Evolutionary conservation across 2,888 invertebrate genomes (phyloP).

Genomic region (Drosophila kokeensis): DNA sequence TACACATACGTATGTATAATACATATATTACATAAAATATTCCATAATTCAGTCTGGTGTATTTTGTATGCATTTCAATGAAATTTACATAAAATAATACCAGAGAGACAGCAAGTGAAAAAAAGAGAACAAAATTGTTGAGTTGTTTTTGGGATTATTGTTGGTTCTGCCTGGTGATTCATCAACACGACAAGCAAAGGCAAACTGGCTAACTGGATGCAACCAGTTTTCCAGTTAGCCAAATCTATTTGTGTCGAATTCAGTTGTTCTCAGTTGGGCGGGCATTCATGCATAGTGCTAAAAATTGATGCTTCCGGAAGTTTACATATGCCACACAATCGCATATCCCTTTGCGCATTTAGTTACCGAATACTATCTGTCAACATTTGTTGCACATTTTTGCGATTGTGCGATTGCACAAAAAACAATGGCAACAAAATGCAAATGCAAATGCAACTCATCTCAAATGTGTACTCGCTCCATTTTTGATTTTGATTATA

Average conservation of each 20-base stretch:
- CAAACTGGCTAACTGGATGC: constrained; percentile 10
- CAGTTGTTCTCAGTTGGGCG: constrained; percentile 11
- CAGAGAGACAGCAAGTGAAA: constrained; percentile 17
- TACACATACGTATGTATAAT: background rate
- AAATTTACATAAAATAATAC: constrained; percentile 62
- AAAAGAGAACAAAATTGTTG: constrained; percentile 1
- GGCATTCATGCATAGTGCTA: constrained; percentile 34
- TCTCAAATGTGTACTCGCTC: constrained; percentile 27
- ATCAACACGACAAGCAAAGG: constrained; percentile 24
- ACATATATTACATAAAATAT: constrained; percentile 3
- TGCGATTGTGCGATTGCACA: constrained; percentile 17
- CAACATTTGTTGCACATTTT: constrained; percentile 46
- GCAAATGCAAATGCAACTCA: constrained; percentile 35
- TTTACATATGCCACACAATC: constrained; percentile 36
- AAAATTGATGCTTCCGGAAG: constrained; percentile 46
- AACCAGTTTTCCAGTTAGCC: constrained; percentile 9
- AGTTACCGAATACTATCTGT: constrained; percentile 13
- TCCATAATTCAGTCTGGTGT: constrained; percentile 22
- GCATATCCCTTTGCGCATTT: constrained; percentile 9
- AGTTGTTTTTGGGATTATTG: constrained; percentile 4
- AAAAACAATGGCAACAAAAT: constrained; percentile 19
- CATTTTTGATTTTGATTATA: constrained; percentile 22
- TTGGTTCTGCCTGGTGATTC: constrained; percentile 20
- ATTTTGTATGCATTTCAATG: constrained; percentile 44
- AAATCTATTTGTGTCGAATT: constrained; percentile 2